Base-by-base conservation (phyloP, 2,888 invertebrate genomes). In the Busseola fusca region DNA sequence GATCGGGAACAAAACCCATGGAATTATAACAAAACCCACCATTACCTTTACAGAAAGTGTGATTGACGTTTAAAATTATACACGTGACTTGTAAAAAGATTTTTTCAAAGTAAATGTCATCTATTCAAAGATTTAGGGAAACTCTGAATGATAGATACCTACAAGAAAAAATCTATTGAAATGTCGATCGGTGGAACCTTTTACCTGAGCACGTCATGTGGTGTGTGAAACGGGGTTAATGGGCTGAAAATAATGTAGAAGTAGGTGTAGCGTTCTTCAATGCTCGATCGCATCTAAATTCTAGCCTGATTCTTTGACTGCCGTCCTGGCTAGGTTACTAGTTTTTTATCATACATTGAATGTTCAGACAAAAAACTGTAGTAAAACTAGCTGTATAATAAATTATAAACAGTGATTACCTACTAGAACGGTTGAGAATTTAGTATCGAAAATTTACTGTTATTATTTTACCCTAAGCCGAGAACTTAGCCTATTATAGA, bases 21-120 rank as follows among this genome's bases (percentile, higher is more conserved):
- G 85, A 90, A 89, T 87, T 87, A 82, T 81, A 85, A 92, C 91
- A 92, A 91, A 89, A 83, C 82, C 80, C 82, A 64, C 67, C 64
- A 82, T 79, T 74, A 60, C 69, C 64, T 75, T 56, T 82, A 86
- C 86, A 88, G 85, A 87, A 86, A 87, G 77, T 84, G 85, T 92
- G 93, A 93, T 91, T 92, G 93, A 93, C 92, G 87, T 91, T 88
- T 91, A 84, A 84, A 91, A 91, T 92, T 89, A 91, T 92, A 72
- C 87, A 81, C 82, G 84, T 87, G 83, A 81, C 77, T 80, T 82
- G 63, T 80, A 73, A 87, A 88, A 87, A 82, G 72, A 80, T 89
- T 91, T 90, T 91, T 88, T 87, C 85, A 75, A 86, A 81, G 73
- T 84, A 84, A 82, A 87, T 85, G 88, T 89, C 89, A 86, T 84